Evolutionary conservation across 2,797 vertebrate genomes (phyloP), one percentile per base, ranked within the genome.

Genomic region (Sebastes alutus): DNA sequence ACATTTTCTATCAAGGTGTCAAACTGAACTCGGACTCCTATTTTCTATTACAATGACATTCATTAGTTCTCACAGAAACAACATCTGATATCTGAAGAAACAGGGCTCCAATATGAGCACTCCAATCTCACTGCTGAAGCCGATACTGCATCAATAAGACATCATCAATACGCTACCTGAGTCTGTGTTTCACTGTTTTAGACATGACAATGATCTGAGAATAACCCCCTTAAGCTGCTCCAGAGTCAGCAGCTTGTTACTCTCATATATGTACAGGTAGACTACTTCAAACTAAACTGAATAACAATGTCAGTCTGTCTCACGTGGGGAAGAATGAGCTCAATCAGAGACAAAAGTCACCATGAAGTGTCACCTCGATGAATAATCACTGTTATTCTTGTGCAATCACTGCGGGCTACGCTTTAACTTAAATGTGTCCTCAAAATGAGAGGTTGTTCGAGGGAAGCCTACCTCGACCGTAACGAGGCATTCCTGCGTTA

Each of bases 401-500:
- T 72, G 42, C 12, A 72, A 52, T 72, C 58, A 23, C 64, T 30
- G 70, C 55, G 63, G 62, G 76, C 74, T 69, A 5, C 56, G 62
- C 73, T 87, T 87, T n/a, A 7, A 73, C 62, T 72, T 76, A 77
- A 88, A 84, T 59, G 70, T 84, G 87, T 83, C 77, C 55, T 81
- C 62, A 73, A 83, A 88, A 86, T 84, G 81, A 85, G 60, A 86
- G 77, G 82, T 81, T 87, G 80, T 80, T 82, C 46, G 23, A 87
- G 75, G 75, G 78, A 90, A 85, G 72, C 63, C 78, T 85, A 80
- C 81, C 87, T 91, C 81, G 65, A 79, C 85, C 78, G 22, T 90
- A 84, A 85, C 68, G 46, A 86, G 80, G 80, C 87, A 91, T 90
- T 91, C 87, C 77, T 92, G 80, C 72, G 85, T 84, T 91, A 89